These are phyloP conservation scores for Drosophila setifemur DNA, from an alignment of 1,140 invertebrate species.

Conservation along the genomic window DNA sequence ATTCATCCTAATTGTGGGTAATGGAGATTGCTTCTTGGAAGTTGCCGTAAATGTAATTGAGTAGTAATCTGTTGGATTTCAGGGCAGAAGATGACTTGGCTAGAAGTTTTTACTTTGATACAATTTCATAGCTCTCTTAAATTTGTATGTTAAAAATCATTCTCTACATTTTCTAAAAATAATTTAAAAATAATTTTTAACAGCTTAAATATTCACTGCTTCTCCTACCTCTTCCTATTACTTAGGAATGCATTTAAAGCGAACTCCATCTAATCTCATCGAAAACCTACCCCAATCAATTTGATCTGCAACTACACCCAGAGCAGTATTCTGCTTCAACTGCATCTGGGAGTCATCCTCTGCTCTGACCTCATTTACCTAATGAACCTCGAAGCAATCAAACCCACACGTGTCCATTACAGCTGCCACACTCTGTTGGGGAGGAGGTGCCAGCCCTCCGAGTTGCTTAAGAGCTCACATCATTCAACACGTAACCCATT, in stretches of 20 bases:
- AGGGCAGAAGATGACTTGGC: not conserved
- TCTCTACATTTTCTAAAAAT: no score
- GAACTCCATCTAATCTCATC: not conserved
- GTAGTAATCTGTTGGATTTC: not conserved
- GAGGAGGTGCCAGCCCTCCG: no score
- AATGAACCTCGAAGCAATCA: conserved; percentile 26
- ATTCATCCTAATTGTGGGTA: conserved; percentile 25
- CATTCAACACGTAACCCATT: conserved; percentile 69
- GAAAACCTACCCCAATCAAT: not conserved
- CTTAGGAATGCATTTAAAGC: not conserved
- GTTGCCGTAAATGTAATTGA: conserved; percentile 2
- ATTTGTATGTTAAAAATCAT: no score
- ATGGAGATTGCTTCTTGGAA: not conserved
- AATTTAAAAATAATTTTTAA: no score
- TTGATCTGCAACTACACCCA: not conserved
- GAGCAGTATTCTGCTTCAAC: no score
- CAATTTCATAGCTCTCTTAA: no score
- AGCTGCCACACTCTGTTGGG: not conserved
- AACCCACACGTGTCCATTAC: conserved; percentile 16
- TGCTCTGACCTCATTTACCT: conserved; percentile 23
- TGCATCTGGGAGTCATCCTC: not conserved
- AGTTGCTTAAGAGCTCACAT: conserved; percentile 46
- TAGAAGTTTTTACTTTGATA: no score
- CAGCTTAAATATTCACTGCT: no score
- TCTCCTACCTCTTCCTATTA: no score